Percentiles rank a stretch among this genome's conserved stretches.
These are phyloP conservation scores for Pristionchus japonicus DNA, from an alignment of 2,888 invertebrate species.

Conservation along the genomic window DNA sequence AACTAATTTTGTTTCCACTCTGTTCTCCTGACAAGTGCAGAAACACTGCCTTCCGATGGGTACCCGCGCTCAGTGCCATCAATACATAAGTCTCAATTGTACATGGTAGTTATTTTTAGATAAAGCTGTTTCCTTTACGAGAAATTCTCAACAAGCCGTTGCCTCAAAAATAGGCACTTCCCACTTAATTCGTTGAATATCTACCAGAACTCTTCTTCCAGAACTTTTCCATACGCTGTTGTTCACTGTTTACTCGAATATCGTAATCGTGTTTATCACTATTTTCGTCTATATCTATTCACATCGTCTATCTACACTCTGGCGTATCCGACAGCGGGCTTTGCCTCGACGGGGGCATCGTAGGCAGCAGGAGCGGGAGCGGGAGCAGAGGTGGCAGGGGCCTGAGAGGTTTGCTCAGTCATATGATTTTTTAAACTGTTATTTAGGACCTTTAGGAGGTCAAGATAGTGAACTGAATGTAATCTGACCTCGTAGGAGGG, in stretches of 20 bases:
- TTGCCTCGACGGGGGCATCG: conserved; percentile 32
- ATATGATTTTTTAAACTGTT: neutral
- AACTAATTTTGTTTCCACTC: too few species aligned
- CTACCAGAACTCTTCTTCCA: too few species aligned
- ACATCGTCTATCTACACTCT: neutral
- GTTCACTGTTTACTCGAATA: neutral
- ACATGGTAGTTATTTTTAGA: conserved; percentile 7
- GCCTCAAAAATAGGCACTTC: too few species aligned
- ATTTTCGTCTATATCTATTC: neutral
- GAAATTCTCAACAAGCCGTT: too few species aligned
- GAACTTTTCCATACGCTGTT: too few species aligned
- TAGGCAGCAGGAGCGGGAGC: conserved; percentile 26
- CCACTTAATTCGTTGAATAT: too few species aligned
- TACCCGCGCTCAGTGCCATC: conserved; percentile 7
- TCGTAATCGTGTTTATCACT: neutral
- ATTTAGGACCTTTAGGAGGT: neutral
- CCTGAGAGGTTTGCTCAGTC: neutral
- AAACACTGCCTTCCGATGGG: too few species aligned
- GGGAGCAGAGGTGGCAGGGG: neutral
- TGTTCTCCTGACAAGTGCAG: too few species aligned
- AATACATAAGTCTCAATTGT: neutral
- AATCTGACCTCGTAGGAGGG: conserved; percentile 3
- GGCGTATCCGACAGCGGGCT: conserved; percentile 37
- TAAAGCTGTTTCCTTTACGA: neutral
- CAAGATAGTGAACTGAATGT: neutral